These are phyloP conservation scores for Actias luna DNA, from an alignment of 2,888 invertebrate species.

Conservation along the genomic window DNA sequence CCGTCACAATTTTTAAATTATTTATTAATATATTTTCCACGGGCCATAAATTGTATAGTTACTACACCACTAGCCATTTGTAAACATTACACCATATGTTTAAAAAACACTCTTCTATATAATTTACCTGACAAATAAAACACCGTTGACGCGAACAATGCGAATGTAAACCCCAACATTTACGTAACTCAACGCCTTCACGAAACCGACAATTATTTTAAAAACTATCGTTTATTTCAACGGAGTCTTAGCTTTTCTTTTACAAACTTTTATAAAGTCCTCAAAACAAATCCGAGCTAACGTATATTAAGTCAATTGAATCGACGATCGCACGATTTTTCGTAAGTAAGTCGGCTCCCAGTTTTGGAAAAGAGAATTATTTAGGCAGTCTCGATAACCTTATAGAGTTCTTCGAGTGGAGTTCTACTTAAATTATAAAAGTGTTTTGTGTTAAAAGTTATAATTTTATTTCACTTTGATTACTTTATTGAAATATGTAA, in stretches of 20 bases:
- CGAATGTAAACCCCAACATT: constrained; percentile 8
- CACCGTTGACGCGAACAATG: neutral
- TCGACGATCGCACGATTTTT: neutral
- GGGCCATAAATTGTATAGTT: too few species aligned
- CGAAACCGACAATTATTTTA: constrained; percentile 17
- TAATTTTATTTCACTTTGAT: too few species aligned
- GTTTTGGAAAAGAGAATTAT: neutral
- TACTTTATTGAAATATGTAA: too few species aligned
- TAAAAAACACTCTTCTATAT: neutral
- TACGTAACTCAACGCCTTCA: neutral
- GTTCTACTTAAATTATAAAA: neutral
- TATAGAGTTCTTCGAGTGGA: neutral
- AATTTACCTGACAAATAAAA: neutral
- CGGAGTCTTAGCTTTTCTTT: neutral
- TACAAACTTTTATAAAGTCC: constrained; percentile 6
- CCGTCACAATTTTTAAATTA: too few species aligned
- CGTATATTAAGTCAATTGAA: neutral
- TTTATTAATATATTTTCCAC: too few species aligned
- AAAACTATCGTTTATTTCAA: constrained; percentile 6
- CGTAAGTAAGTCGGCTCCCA: neutral
- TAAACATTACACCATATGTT: too few species aligned
- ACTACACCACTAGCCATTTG: too few species aligned
- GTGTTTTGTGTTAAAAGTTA: neutral
- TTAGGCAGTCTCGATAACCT: neutral
- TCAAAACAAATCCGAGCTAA: neutral